These are phyloP conservation scores for Venustaconcha ellipsiformis DNA, from an alignment of 1,140 invertebrate species.

Conservation along the genomic window DNA sequence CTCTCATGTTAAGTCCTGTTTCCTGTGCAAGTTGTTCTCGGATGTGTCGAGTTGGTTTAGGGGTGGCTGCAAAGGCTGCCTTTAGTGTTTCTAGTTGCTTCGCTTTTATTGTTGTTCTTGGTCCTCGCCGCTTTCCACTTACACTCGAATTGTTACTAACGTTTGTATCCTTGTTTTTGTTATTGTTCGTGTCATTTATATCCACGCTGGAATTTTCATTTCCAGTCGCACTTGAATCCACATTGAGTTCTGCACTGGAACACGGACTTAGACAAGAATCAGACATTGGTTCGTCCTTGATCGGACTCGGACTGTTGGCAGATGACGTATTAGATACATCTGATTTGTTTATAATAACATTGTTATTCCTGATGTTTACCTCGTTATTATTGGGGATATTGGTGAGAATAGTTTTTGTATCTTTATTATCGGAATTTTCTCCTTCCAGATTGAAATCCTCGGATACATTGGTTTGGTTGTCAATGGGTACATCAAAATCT, in stretches of 20 bases:
- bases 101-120: conserved; percentile 98
- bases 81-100: conserved; percentile 78
- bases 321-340: too few relatives aligned
- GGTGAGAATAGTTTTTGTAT: too few relatives aligned
- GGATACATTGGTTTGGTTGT: too few relatives aligned
- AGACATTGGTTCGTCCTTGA: conserved; percentile 17
- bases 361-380: too few relatives aligned
- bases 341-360: too few relatives aligned
- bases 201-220: conserved; percentile 33
- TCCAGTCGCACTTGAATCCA: conserved; percentile 22
- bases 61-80: conserved; percentile 96
- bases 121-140: conserved; percentile 91
- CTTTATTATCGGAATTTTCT: too few relatives aligned
- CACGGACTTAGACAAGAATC: conserved; percentile 32
- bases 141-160: conserved; percentile 10
- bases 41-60: conserved; percentile 98
- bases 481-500: conserved; percentile 46
- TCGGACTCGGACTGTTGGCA: neutral
- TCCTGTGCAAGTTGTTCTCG: conserved; percentile 98
- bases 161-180: conserved; percentile 10
- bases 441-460: too few relatives aligned
- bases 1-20: conserved; percentile 98
- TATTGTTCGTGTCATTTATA: conserved; percentile 30
- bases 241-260: conserved; percentile 28
- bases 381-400: too few relatives aligned